phyloP scores from a whole-genome alignment of 2,888 invertebrate species.

The Eristalinus aeneus region DNA sequence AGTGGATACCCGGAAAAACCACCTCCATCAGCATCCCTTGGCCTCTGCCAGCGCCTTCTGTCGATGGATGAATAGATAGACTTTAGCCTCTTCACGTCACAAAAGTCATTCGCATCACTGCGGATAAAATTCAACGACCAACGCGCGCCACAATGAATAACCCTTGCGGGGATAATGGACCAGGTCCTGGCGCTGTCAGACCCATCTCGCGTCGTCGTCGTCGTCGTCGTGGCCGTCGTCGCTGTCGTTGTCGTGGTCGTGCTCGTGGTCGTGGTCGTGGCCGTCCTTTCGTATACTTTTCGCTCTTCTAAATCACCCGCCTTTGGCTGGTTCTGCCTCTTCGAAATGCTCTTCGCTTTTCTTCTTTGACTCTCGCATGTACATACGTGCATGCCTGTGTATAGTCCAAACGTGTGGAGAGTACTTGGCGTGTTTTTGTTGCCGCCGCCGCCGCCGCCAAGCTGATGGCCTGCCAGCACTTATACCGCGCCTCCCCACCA shows the following conservation, averaged over 20 bases:
- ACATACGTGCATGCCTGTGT: constrained; percentile 5
- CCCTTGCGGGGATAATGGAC: constrained; percentile 70
- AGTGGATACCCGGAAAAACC: constrained; percentile 41
- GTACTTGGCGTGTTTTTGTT: constrained; percentile 46
- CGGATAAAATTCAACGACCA: constrained; percentile 71
- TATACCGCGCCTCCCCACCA: constrained; percentile 8
- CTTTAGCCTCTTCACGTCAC: constrained; percentile 71
- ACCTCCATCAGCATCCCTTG: constrained; percentile 16
- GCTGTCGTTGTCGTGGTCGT: constrained; percentile 14
- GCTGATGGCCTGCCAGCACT: constrained; percentile 58
- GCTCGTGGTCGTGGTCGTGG: constrained; percentile 42
- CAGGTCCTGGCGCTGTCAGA: constrained; percentile 67
- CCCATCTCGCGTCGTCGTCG: constrained; percentile 65
- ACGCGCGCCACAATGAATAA: constrained; percentile 69
- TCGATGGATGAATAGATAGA: constrained; percentile 70
- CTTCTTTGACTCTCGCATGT: constrained; percentile 57
- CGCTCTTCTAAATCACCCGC: constrained; percentile 62
- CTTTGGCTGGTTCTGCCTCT: constrained; percentile 47
- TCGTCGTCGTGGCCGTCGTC: background rate
- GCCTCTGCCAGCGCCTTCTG: constrained; percentile 21
- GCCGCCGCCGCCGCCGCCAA: constrained; percentile 41
- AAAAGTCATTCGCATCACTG: constrained; percentile 71
- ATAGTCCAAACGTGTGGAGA: constrained; percentile 22
- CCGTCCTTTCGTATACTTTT: constrained; percentile 61
- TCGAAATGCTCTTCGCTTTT: constrained; percentile 66